These are phyloP conservation scores for Chondrilla cf. caribensis DNA, from an alignment of 37 sponge, comb jelly and placozoan species.

Conservation along the genomic window DNA sequence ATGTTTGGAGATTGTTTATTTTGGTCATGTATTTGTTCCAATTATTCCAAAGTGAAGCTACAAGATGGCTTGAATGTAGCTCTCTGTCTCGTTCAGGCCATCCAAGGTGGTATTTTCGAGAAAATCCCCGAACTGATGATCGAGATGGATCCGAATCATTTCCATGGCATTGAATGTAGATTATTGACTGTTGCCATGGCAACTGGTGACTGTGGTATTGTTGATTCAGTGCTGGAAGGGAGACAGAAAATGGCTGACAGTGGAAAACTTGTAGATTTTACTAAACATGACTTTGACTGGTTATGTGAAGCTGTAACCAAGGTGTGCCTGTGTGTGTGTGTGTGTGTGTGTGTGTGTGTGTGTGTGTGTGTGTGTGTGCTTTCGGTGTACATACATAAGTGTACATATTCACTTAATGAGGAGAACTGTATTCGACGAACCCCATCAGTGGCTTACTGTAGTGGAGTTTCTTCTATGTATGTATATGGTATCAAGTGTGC, in stretches of 20 bases:
- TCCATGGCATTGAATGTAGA: background rate
- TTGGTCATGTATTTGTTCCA: no score
- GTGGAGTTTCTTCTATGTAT: no score
- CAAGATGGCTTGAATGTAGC: no score
- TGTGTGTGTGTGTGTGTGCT: constrained; percentile 23
- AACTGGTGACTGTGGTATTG: background rate
- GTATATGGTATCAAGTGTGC: no score
- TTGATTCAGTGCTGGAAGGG: background rate
- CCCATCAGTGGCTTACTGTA: no score
- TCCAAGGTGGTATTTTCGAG: background rate
- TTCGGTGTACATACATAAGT: background rate
- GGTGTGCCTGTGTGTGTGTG: constrained; percentile 35
- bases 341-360: background rate
- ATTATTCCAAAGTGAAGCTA: no score
- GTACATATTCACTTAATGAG: background rate
- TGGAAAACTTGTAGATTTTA: constrained; percentile 21
- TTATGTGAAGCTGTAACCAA: constrained; percentile 58
- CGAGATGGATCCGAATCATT: background rate
- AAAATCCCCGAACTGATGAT: background rate
- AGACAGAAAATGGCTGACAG: constrained; percentile 6
- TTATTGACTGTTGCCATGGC: constrained; percentile 3
- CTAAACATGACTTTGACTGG: constrained; percentile 63
- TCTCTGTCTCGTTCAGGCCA: background rate
- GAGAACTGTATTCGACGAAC: no score
- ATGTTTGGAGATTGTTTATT: no score